Percentiles rank a stretch among this genome's conserved stretches.
These are phyloP conservation scores for Gadus macrocephalus DNA, from an alignment of 2,113 vertebrate species.

Conservation along the genomic window DNA sequence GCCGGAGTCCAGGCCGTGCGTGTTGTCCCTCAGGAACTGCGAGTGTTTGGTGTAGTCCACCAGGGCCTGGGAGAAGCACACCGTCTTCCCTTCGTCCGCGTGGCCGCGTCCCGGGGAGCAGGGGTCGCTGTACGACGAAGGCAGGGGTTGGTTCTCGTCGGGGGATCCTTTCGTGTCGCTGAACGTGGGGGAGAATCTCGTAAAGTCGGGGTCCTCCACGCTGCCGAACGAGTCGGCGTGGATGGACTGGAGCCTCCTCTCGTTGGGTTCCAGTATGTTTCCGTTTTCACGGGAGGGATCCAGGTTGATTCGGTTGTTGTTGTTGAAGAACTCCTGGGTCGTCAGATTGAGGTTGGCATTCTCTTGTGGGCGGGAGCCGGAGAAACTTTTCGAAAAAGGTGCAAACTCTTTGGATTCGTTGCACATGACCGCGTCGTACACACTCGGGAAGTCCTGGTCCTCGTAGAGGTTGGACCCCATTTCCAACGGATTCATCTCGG, in stretches of 20 bases:
- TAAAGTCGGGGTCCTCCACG: constrained; percentile 52
- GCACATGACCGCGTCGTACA: constrained; percentile 65
- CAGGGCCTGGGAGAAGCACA: constrained; percentile 91
- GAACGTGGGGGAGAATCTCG: constrained; percentile 27
- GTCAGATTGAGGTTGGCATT: constrained; percentile 47
- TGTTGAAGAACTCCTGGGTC: constrained; percentile 47
- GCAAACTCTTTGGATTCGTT: constrained; percentile 53
- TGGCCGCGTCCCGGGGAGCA: constrained; percentile 36
- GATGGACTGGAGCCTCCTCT: constrained; percentile 36
- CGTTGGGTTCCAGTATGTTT: constrained; percentile 30
- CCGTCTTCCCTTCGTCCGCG: constrained; percentile 77
- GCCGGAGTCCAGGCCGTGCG: constrained; percentile 76
- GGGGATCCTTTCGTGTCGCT: constrained; percentile 58
- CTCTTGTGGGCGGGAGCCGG: constrained; percentile 50
- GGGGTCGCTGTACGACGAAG: constrained; percentile 45
- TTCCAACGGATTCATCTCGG: constrained; percentile 75
- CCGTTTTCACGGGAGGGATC: constrained; percentile 43
- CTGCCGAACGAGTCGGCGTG: constrained; percentile 48
- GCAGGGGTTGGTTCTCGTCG: constrained; percentile 53
- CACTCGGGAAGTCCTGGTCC: constrained; percentile 77
- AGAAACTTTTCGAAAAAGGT: constrained; percentile 39
- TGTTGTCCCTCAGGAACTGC: constrained; percentile 76
- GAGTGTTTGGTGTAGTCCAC: constrained; percentile 87
- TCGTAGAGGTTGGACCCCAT: constrained; percentile 76
- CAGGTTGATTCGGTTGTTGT: constrained; percentile 30